A percentile compares a stretch with the other conserved stretches of the same genome.
Conservation (phyloP, 2,113 vertebrate species). For the Oenanthe oenanthe region DNA sequence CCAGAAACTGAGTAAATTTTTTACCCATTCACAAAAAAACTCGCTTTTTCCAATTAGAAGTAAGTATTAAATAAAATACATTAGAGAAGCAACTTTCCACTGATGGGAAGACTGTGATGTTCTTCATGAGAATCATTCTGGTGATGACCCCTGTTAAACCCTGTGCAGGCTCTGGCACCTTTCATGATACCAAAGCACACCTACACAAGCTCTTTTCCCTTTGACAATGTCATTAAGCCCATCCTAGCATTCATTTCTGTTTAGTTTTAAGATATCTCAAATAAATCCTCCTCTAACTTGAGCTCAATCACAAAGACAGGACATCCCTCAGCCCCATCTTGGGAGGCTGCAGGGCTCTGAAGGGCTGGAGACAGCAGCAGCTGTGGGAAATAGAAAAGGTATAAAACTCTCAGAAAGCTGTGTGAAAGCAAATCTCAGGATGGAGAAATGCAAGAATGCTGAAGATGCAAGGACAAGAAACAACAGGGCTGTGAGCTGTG, state of each 20-base stretch:
- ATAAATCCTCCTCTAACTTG: background rate
- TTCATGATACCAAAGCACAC: background rate
- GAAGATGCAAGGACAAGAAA: too few relatives aligned
- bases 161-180: background rate
- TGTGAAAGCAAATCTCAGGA: too few relatives aligned
- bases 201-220: background rate
- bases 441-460: too few relatives aligned
- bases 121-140: background rate
- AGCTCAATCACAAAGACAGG: background rate
- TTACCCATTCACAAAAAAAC: rapidly evolving
- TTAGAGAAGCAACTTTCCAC: background rate
- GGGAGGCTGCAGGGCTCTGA: background rate
- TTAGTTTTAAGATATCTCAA: background rate
- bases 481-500: too few relatives aligned
- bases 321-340: background rate
- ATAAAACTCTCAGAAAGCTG: too few relatives aligned
- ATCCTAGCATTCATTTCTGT: background rate
- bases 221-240: background rate
- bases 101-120: background rate
- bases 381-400: too few relatives aligned
- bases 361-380: background rate
- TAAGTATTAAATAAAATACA: background rate
- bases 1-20: background rate
- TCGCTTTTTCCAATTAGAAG: background rate
- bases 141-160: background rate